Evolutionary conservation across 2,797 vertebrate species (phyloP).

Genomic region (Pempheris klunzingeri): DNA sequence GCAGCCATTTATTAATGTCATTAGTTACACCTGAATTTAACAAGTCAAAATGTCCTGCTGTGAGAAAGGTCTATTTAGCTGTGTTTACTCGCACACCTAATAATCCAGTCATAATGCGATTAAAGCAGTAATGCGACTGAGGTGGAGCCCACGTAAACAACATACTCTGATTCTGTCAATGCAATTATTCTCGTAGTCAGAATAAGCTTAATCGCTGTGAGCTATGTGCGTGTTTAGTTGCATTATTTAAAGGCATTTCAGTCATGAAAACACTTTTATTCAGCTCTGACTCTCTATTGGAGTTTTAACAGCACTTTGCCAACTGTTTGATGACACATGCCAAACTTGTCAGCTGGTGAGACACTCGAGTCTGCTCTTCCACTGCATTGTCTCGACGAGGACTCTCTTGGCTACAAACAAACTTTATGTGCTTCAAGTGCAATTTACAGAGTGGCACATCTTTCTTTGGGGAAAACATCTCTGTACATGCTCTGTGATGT

Average conservation of each 20-base stretch:
- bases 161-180: slow-evolving; percentile 7
- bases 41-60: slow-evolving; percentile 41
- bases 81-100: slow-evolving; percentile 27
- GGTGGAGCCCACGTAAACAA: slow-evolving; percentile 46
- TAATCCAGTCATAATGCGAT: slow-evolving; percentile 49
- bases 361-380: neutral
- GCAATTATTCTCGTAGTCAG: slow-evolving; percentile 15
- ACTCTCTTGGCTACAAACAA: slow-evolving; percentile 18
- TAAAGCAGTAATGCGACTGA: slow-evolving; percentile 35
- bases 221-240: slow-evolving; percentile 3
- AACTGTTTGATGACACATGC: slow-evolving; percentile 19
- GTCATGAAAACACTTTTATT: slow-evolving; percentile 45
- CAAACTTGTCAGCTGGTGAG: slow-evolving; percentile 34
- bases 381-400: slow-evolving; percentile 20
- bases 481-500: neutral
- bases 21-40: slow-evolving; percentile 58
- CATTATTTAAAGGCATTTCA: slow-evolving; percentile 34
- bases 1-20: slow-evolving; percentile 32
- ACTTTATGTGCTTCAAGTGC: slow-evolving; percentile 15
- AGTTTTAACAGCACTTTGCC: slow-evolving; percentile 13
- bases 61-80: slow-evolving; percentile 39
- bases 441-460: slow-evolving; percentile 20
- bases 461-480: slow-evolving; percentile 5
- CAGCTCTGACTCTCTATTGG: neutral
- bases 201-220: slow-evolving; percentile 13